Conservation (phyloP, 2,888 invertebrate species). For the Clanis bilineata region DNA sequence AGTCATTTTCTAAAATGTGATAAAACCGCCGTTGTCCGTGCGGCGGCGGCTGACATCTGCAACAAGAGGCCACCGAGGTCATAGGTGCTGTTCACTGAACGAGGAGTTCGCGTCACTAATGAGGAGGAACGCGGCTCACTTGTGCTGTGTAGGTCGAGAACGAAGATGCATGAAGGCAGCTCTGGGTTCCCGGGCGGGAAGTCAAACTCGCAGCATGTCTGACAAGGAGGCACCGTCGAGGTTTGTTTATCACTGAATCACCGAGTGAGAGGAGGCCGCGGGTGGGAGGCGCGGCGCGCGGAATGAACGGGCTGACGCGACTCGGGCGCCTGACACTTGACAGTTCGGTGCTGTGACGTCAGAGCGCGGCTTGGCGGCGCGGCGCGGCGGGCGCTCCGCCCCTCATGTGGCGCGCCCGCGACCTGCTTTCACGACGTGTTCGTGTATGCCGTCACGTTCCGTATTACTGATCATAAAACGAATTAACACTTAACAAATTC, state of each 20-base stretch:
- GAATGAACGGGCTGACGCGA: slow-evolving; percentile 24
- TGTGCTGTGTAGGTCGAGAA: slow-evolving; percentile 63
- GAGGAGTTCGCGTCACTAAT: slow-evolving; percentile 18
- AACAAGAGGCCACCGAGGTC: slow-evolving; percentile 72
- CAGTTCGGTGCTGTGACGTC: slow-evolving; percentile 35
- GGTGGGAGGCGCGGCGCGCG: slow-evolving; percentile 30
- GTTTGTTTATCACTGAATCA: slow-evolving; percentile 70
- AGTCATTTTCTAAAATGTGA: slow-evolving; percentile 81
- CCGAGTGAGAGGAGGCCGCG: slow-evolving; percentile 39
- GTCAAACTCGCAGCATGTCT: slow-evolving; percentile 63
- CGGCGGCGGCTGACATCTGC: slow-evolving; percentile 78
- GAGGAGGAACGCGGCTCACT: slow-evolving; percentile 53
- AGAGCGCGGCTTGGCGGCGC: slow-evolving; percentile 38
- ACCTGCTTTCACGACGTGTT: slow-evolving; percentile 31
- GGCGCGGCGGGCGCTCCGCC: slow-evolving; percentile 28
- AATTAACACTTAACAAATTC: no score
- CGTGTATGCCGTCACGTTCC: slow-evolving; percentile 18
- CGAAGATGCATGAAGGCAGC: slow-evolving; percentile 72
- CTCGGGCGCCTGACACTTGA: not conserved
- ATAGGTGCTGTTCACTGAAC: slow-evolving; percentile 46
- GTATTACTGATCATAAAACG: slow-evolving; percentile 16
- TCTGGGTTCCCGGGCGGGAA: slow-evolving; percentile 53
- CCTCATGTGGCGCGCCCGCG: slow-evolving; percentile 36
- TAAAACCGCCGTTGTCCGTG: slow-evolving; percentile 76
- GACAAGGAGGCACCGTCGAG: slow-evolving; percentile 60